phyloP scores from a whole-genome alignment of 2,113 vertebrate species.

The Pelusios castaneus region DNA sequence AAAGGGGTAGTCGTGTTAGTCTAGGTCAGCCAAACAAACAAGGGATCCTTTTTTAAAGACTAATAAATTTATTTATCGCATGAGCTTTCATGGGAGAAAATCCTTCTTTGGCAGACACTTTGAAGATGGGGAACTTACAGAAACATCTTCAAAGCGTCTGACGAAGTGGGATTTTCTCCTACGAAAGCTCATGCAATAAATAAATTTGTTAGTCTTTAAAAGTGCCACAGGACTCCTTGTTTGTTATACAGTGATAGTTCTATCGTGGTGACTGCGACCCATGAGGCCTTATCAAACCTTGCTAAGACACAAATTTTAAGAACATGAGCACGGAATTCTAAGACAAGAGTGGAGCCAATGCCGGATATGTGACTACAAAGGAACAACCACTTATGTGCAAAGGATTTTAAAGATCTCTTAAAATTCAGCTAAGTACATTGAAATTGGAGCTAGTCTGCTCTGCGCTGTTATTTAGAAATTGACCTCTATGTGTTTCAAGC shows the following conservation, averaged over 20 bases:
- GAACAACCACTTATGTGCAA: background rate
- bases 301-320: background rate
- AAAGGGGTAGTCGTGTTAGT: no score
- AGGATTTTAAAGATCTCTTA: background rate
- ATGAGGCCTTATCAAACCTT: background rate
- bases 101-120: no score
- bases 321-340: background rate
- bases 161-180: no score
- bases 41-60: no score
- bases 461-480: background rate
- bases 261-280: background rate
- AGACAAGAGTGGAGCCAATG: background rate
- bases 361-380: background rate
- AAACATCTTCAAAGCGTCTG: no score
- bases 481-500: background rate
- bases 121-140: no score
- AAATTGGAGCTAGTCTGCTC: background rate
- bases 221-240: no score
- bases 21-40: no score
- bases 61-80: no score
- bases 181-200: no score
- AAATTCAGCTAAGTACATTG: background rate
- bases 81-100: no score
- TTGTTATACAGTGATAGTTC: background rate
- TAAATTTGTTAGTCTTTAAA: no score